These are phyloP conservation scores for Aphelocoma californica DNA, from an alignment of 2,797 vertebrate genomes.

Conservation along the genomic window DNA sequence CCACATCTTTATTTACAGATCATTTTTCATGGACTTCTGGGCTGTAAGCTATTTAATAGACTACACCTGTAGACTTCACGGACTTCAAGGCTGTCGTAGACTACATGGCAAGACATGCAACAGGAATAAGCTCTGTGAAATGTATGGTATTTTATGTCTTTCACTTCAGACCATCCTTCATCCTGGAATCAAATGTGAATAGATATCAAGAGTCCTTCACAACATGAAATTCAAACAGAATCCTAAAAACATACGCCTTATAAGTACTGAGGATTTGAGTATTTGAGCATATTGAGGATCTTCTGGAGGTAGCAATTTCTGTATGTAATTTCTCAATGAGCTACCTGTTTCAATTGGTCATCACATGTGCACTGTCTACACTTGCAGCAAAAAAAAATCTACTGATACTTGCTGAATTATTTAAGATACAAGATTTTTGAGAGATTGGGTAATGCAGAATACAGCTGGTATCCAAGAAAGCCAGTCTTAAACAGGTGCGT, in stretches of 20 bases:
- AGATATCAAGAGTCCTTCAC: background rate
- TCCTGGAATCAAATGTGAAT: background rate
- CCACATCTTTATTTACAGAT: accelerated
- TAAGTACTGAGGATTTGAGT: background rate
- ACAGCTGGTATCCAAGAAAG: background rate
- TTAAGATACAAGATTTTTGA: background rate
- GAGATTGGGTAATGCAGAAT: background rate
- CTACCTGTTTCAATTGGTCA: background rate
- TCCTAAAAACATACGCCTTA: background rate
- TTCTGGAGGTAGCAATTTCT: background rate
- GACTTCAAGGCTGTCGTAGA: background rate
- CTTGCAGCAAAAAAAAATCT: background rate
- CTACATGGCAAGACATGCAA: background rate
- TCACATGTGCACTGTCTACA: too few relatives aligned
- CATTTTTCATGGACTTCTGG: background rate
- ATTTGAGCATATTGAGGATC: background rate
- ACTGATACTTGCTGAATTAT: background rate
- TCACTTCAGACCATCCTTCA: background rate
- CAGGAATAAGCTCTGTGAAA: background rate
- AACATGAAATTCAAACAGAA: background rate
- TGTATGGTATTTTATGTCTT: background rate
- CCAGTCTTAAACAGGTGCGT: background rate
- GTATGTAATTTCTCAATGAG: background rate
- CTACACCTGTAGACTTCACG: background rate
- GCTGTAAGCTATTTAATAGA: background rate